Base-by-base conservation (phyloP, 2,888 invertebrate species). In the Thymelicus acteon region DNA sequence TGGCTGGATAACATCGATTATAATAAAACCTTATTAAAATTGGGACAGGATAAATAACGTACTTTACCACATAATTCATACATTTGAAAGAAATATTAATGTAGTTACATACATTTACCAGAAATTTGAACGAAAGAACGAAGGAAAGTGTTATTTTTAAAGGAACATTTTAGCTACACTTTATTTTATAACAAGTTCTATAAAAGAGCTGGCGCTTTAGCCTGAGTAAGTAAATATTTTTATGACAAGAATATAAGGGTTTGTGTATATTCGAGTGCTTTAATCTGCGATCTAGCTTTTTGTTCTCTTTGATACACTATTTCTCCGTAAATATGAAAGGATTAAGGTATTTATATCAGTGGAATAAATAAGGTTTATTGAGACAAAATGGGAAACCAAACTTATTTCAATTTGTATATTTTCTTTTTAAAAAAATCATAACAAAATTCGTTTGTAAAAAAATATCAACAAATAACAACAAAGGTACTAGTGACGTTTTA, bases 381-480 rank as follows among this genome's bases (percentile, higher is more conserved):
- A 7, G 48, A n/a, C 6, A 52, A 52, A 52, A n/a, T 15, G 15
- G 49, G 37, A 37, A 37, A 57, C 31, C 12, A 37, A 24, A 57
- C 3, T 72, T 37, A 64, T 31, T 68, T 44, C 49, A 39, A 48
- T 7, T 60, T 31, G n/a, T 67, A 39, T 60, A 60, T 80, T 77
- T 74, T 81, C 76, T 72, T 76, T 76, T 72, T 76, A 62, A 72
- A 78, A 86, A 81, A 86, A 87, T 86, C 77, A 78, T 85, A 85
- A 86, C 80, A 86, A 86, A 81, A 82, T 75, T 79, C 73, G 78
- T 76, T 79, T 78, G 74, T 75, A 87, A 80, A 12, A 60, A 39
- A 74, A 82, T 78, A 75, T 82, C 81, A 89, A 87, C 86, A 88
- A 85, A 75, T 82, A 90, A 87, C 81, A 82, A 79, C 44, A 61